Evolutionary conservation across 2,797 vertebrate genomes (phyloP), one percentile per base, ranked within the genome.

Genomic region (Crenuchus spilurus): DNA sequence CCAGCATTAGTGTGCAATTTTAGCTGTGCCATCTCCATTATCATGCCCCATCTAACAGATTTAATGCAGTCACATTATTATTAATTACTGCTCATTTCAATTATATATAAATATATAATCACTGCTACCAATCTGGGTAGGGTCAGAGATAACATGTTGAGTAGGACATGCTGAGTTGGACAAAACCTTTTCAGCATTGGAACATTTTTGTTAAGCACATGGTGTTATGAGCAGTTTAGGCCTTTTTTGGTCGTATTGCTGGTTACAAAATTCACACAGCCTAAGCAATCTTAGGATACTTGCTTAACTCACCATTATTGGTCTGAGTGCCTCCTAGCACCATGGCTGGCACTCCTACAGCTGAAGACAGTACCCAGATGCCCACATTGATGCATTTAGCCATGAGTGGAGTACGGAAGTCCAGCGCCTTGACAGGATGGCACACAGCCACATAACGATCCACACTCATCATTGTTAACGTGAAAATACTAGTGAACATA

Each of bases 401-500:
- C 78, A 99, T 98, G 66, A 96, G 81, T 0, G 97, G 96, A 0
- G 97, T 99, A 42, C 97, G 97, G 83, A 98, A 97, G 83, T 99
- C 97, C 85, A 99, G 85, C 6, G 97, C 97, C 73, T 97, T 98
- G 72, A 99, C 96, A 0, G 97, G 97, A 83, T 99, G 97, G 80
- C 97, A 99, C 67, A 99, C 97, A 0, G 97, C 97, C 76, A 99
- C 95, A 46, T 99, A 99, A n/a, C 97, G 93, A 71, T 99, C 97
- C 69, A 99, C 96, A 0, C 97, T 99, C 97, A 99, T 99, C 97
- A 98, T 98, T 79, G 97, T 99, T 84, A 99, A 89, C 0, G 97
- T 99, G 86, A 98, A 97, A 81, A 98, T 99, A 79, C 97, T 99
- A 79, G 94, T 98, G 77, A 99, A 99, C 97, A 99, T 98, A 88